Base-by-base conservation (phyloP, 2,888 invertebrate genomes). In the Cephus pulcher region DNA sequence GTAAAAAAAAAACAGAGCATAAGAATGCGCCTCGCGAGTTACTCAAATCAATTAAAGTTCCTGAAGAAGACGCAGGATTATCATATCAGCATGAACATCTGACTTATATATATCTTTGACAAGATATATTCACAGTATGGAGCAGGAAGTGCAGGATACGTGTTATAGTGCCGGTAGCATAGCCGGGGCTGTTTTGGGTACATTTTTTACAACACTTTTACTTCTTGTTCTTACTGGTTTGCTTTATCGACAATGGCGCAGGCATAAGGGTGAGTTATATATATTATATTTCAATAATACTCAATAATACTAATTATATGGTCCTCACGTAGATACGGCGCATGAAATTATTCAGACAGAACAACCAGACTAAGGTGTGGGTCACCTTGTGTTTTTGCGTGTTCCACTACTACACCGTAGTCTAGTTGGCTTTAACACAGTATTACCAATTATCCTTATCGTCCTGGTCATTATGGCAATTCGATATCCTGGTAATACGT, bases 91-190 rank as follows among this genome's bases (percentile, higher is more conserved):
- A 56, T 56, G 56, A 56, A 56, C 56, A 56, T 56, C 23, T 56
- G 56, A 56, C 56, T 56, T 56, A 40, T 6, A 40, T 40, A 40
- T 40, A 56, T 56, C 23, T 56, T 15, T 23, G 33, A 32, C 32
- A 34, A 71, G 71, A 71, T 33, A 71, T 32, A 71, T 32, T 71
- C 12, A 12, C 71, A 71, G 71, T 3, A 84, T 81, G 84, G 90
- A 88, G 76, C 89, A 89, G 78, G 87, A 88, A 69, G 88, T 85
- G 77, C 84, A 86, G 83, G 88, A 88, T 82, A 86, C 85, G 79
- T 95, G 95, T 92, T 95, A 94, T 92, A 94, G 94, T 86, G 93
- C 94, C 86, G 95, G 95, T 83, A 95, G 95, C 89, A 93, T 96
- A 81, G 95, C 95, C 80, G 94, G 95, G 80, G 94, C 95, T 83